A percentile compares a stretch with the other conserved stretches of the same genome.
phyloP scores from a whole-genome alignment of 2,113 vertebrate genomes.

The Uria aalge region DNA sequence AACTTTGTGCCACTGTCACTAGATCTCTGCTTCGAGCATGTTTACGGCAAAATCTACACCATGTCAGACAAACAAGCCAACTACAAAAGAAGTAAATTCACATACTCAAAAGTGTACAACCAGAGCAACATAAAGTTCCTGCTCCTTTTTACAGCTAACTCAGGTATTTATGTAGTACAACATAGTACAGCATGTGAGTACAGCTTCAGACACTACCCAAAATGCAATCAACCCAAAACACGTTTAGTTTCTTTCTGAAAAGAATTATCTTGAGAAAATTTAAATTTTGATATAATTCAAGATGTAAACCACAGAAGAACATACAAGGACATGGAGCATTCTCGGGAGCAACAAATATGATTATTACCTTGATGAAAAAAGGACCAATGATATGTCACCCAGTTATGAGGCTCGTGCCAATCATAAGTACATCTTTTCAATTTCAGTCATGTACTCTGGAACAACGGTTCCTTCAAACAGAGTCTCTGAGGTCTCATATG shows the following conservation, averaged over 20 bases:
- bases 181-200: not conserved
- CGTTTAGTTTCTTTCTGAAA: not conserved
- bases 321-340: not conserved
- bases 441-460: not conserved
- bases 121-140: not conserved
- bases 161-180: not conserved
- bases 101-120: not conserved
- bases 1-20: not conserved
- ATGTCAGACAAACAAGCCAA: not conserved
- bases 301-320: not conserved
- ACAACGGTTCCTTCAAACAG: not conserved
- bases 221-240: not conserved
- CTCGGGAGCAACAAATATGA: not conserved
- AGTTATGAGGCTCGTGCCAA: not conserved
- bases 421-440: not conserved
- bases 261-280: not conserved
- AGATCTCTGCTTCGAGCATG: not conserved
- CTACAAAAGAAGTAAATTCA: not conserved
- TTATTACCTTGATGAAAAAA: not conserved
- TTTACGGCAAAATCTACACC: not conserved
- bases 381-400: not conserved
- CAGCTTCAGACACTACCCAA: not conserved
- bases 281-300: not conserved
- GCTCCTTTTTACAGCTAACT: not conserved
- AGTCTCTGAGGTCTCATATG: not conserved